Conservation (phyloP, 2,888 invertebrate species). For the Dicycla oo region DNA sequence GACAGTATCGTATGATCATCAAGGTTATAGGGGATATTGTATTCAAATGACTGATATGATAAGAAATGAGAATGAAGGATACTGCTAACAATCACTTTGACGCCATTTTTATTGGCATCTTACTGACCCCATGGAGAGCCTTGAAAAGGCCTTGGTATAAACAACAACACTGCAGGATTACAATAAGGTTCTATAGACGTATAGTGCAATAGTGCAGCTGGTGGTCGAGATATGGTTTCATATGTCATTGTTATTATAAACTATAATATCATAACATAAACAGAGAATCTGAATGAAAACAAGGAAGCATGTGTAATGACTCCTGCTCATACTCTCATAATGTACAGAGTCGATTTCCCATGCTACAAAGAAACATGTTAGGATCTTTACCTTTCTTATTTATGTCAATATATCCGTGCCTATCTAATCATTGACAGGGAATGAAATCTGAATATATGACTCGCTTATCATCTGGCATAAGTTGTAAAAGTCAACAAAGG, state of each 20-base stretch:
- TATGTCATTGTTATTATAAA: constrained; percentile 38
- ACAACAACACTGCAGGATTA: neutral
- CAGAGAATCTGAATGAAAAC: constrained; percentile 21
- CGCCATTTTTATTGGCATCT: neutral
- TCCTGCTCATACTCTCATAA: neutral
- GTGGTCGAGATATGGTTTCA: constrained; percentile 37
- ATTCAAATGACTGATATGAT: constrained; percentile 8
- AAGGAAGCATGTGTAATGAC: constrained; percentile 4
- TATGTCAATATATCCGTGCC: constrained; percentile 12
- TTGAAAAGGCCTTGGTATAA: neutral
- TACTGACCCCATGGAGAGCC: neutral
- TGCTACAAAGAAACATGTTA: constrained; percentile 3
- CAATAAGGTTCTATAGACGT: neutral
- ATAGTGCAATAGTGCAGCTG: constrained; percentile 22
- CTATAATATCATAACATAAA: constrained; percentile 20
- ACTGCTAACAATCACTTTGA: neutral
- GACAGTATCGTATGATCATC: neutral
- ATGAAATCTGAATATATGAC: constrained; percentile 51
- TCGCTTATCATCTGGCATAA: constrained; percentile 41
- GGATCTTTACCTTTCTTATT: constrained; percentile 15
- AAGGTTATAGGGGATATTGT: constrained; percentile 18
- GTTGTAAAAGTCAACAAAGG: constrained; percentile 44
- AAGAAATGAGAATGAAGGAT: neutral
- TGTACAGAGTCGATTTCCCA: constrained; percentile 18
- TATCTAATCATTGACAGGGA: constrained; percentile 54